A percentile compares a stretch with the other conserved stretches of the same genome.
These are phyloP conservation scores for Heterotis niloticus DNA, from an alignment of 2,113 vertebrate genomes.

Conservation along the genomic window DNA sequence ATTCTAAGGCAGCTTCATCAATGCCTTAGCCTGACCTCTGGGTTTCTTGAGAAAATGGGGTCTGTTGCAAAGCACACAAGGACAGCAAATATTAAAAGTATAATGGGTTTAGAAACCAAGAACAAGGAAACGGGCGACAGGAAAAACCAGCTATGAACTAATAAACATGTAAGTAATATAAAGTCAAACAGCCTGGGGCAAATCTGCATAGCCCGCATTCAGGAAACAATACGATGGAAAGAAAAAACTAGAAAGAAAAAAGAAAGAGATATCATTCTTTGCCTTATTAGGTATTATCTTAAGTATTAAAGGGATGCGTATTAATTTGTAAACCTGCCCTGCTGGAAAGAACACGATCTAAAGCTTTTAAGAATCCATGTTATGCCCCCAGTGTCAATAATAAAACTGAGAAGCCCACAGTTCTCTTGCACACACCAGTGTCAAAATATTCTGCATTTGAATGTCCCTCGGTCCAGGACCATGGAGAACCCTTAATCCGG, in stretches of 20 bases:
- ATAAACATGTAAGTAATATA: background rate
- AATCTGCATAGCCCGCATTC: too few relatives aligned
- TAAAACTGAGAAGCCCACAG: background rate
- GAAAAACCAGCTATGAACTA: background rate
- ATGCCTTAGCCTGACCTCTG: background rate
- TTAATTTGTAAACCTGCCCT: background rate
- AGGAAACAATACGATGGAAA: background rate
- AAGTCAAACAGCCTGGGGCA: too few relatives aligned
- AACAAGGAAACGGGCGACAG: background rate
- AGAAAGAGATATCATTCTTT: background rate
- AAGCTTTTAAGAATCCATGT: background rate
- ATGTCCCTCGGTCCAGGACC: background rate
- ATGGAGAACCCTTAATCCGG: background rate
- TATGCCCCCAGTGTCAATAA: background rate
- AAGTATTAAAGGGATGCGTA: background rate
- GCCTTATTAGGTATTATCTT: constrained; percentile 1
- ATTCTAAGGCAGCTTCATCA: background rate
- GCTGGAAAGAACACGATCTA: too few relatives aligned
- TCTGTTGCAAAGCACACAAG: background rate
- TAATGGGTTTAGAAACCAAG: background rate
- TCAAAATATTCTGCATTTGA: background rate
- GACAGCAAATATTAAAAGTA: background rate
- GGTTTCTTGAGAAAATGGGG: background rate
- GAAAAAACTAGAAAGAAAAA: background rate
- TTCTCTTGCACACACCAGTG: background rate